Evolutionary conservation across 2,888 invertebrate species (phyloP).

Genomic region (Diadegma fenestrale): DNA sequence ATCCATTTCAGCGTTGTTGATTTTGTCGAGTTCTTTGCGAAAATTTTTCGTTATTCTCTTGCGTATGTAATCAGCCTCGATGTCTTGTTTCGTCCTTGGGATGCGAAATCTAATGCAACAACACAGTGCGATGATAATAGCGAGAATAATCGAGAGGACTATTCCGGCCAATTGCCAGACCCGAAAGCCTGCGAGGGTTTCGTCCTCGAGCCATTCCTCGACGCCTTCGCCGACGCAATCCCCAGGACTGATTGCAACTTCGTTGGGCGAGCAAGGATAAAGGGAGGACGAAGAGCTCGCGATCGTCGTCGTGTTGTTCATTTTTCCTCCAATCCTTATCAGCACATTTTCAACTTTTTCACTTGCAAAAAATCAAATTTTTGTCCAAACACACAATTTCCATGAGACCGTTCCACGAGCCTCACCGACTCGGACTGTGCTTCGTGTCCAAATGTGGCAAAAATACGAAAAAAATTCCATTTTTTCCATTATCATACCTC

Average conservation of each 20-base stretch:
- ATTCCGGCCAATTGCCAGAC: conserved; percentile 89
- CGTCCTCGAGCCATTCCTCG: conserved; percentile 90
- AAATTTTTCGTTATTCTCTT: conserved; percentile 94
- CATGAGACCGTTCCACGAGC: background rate
- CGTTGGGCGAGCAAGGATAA: conserved; percentile 75
- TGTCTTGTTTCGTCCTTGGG: conserved; percentile 97
- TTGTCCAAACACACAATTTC: background rate
- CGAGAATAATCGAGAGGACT: conserved; percentile 78
- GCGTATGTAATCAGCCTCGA: conserved; percentile 96
- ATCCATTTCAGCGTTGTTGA: conserved; percentile 95
- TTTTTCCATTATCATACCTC: conserved; percentile 6
- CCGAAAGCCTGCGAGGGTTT: conserved; percentile 89
- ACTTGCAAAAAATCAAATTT: background rate
- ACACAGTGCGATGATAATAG: conserved; percentile 90
- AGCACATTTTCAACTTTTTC: conserved; percentile 26
- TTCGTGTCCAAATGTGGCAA: conserved; percentile 16
- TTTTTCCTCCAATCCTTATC: background rate
- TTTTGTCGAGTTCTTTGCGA: conserved; percentile 91
- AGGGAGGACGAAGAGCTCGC: conserved; percentile 60
- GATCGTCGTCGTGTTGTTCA: conserved; percentile 41
- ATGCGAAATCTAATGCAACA: conserved; percentile 96
- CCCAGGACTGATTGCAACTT: conserved; percentile 73
- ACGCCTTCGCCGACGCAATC: conserved; percentile 77
- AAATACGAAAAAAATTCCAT: conserved; percentile 18
- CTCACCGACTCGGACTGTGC: conserved; percentile 4